Evolutionary conservation across 2,797 vertebrate genomes (phyloP).

Genomic region (Bryconaethiops microstoma): DNA sequence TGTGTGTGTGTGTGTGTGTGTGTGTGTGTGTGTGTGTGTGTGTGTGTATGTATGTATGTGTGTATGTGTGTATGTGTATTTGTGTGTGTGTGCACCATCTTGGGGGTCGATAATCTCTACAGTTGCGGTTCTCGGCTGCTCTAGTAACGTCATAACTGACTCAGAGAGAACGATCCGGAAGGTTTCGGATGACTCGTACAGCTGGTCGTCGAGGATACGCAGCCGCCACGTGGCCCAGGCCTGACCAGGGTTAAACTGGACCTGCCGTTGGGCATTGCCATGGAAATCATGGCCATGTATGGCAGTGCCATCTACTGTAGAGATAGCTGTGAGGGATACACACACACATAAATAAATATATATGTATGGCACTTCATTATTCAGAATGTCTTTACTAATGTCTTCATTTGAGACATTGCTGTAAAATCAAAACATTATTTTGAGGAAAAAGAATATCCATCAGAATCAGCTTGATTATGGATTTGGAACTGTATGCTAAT

Average conservation of each 20-base stretch:
- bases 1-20: too few relatives aligned
- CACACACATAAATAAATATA: too few relatives aligned
- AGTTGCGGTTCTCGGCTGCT: neutral
- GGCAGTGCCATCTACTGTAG: slow-evolving; percentile 3
- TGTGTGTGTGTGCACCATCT: neutral
- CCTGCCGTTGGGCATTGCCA: neutral
- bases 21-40: neutral
- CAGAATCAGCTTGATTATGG: neutral
- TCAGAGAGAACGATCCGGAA: neutral
- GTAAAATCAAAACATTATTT: too few relatives aligned
- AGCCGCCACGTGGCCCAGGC: neutral
- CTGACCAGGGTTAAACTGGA: slow-evolving; percentile 4
- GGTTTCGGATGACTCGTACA: neutral
- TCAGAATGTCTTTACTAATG: too few relatives aligned
- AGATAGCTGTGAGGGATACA: neutral
- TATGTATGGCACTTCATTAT: too few relatives aligned
- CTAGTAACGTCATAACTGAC: neutral
- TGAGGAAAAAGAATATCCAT: too few relatives aligned
- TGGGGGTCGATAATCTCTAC: neutral
- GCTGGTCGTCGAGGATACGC: neutral
- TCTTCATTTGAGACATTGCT: too few relatives aligned
- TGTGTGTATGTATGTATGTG: slow-evolving; percentile 20
- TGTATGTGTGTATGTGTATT: neutral
- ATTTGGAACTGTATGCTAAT: neutral
- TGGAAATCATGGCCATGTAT: neutral